Percentiles rank a stretch among this genome's conserved stretches.
These are phyloP conservation scores for Carassius auratus DNA, from an alignment of 2,113 vertebrate genomes.

Conservation along the genomic window DNA sequence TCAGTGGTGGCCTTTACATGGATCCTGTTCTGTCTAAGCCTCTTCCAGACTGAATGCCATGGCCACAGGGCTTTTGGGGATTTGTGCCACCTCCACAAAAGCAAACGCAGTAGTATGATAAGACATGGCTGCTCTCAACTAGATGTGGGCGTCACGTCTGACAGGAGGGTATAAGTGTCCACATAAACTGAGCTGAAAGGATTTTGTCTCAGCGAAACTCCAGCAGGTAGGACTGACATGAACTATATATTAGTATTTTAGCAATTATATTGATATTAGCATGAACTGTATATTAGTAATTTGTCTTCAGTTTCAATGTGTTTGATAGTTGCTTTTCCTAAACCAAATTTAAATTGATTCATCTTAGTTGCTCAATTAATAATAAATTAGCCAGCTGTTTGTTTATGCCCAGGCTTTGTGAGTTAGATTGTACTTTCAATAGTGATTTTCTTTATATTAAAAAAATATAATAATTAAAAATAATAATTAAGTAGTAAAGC, in stretches of 20 bases:
- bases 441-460: not conserved
- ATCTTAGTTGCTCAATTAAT: not conserved
- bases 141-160: constrained; percentile 43
- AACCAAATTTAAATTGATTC: not conserved
- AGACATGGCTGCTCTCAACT: constrained; percentile 25
- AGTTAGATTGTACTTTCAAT: not conserved
- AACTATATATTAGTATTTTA: not conserved
- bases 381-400: not conserved
- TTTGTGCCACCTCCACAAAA: constrained; percentile 68
- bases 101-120: constrained; percentile 38
- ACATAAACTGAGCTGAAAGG: constrained; percentile 41
- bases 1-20: constrained; percentile 28
- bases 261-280: no score
- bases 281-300: not conserved
- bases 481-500: not conserved
- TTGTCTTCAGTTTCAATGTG: not conserved
- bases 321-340: constrained; percentile 2
- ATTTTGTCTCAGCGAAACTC: constrained; percentile 55
- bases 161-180: constrained; percentile 53
- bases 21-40: constrained; percentile 47
- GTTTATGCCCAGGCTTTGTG: not conserved
- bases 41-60: constrained; percentile 58
- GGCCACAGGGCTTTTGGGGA: constrained; percentile 67
- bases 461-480: not conserved
- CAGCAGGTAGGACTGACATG: constrained; percentile 42